phyloP scores from a whole-genome alignment of 2,113 vertebrate species.

The Gnathonemus echidnorhynchus region DNA sequence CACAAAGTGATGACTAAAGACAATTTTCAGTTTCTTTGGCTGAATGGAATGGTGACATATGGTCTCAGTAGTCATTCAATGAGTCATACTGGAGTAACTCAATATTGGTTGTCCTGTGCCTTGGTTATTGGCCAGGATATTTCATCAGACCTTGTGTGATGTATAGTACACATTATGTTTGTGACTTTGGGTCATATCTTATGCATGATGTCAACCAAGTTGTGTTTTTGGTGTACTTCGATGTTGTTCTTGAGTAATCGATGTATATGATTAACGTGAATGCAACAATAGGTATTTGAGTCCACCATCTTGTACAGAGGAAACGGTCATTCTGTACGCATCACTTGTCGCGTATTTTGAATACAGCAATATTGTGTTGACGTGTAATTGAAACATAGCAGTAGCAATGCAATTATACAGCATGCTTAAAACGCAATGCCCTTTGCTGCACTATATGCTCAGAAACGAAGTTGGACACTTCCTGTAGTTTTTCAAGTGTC shows the following conservation, averaged over 20 bases:
- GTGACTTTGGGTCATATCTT: not conserved
- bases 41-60: not conserved
- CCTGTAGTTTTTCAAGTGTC: not conserved
- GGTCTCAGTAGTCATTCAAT: not conserved
- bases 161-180: not conserved
- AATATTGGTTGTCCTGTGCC: not conserved
- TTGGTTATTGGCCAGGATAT: not conserved
- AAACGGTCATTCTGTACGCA: not conserved
- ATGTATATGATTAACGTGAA: not conserved
- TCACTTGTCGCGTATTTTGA: not conserved
- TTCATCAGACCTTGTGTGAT: not conserved
- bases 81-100: not conserved
- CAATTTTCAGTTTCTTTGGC: not conserved
- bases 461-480: conserved; percentile 4
- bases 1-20: not conserved
- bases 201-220: not conserved
- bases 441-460: conserved; percentile 41
- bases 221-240: not conserved
- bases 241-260: not conserved
- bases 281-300: not conserved
- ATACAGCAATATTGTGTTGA: conserved; percentile 2
- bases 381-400: not conserved
- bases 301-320: not conserved
- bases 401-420: conserved; percentile 27
- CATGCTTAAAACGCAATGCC: conserved; percentile 37